These are phyloP conservation scores for Chloroceryle amazona DNA, from an alignment of 2,797 vertebrate genomes.

Conservation along the genomic window DNA sequence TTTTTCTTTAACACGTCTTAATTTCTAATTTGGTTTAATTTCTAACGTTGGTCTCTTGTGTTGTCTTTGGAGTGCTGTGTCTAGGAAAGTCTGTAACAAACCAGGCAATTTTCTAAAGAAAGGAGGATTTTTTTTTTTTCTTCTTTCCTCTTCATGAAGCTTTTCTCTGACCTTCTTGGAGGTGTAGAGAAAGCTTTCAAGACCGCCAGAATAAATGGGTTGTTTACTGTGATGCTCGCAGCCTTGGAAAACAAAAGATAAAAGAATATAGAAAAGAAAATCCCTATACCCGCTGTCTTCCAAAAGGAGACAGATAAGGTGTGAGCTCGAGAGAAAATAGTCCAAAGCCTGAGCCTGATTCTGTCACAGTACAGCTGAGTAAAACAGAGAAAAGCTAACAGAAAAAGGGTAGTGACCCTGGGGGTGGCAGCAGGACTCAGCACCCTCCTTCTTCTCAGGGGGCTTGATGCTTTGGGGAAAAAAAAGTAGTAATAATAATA, in stretches of 20 bases:
- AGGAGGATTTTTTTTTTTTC: neutral
- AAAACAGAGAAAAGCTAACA: neutral
- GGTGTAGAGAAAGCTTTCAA: constrained; percentile 50
- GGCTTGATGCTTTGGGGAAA: neutral
- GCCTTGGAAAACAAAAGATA: neutral
- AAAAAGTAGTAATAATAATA: too few relatives aligned
- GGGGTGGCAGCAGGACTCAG: neutral
- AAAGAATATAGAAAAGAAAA: constrained; percentile 41
- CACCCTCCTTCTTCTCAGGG: neutral
- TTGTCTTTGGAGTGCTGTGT: neutral
- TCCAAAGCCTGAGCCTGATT: neutral
- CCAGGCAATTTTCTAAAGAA: constrained; percentile 32
- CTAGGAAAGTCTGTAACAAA: neutral
- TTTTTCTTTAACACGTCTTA: neutral
- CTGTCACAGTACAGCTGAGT: neutral
- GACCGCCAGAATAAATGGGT: constrained; percentile 61
- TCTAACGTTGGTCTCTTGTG: neutral
- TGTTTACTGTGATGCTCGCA: constrained; percentile 60
- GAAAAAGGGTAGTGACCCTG: neutral
- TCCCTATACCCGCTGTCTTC: neutral
- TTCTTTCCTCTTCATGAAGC: neutral
- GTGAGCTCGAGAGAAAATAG: constrained; percentile 33
- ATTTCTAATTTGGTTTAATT: neutral
- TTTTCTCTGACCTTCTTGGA: constrained; percentile 58
- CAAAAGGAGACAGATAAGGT: constrained; percentile 22